Evolutionary conservation across 2,888 invertebrate genomes (phyloP).

Genomic region (Lapara coniferarum): DNA sequence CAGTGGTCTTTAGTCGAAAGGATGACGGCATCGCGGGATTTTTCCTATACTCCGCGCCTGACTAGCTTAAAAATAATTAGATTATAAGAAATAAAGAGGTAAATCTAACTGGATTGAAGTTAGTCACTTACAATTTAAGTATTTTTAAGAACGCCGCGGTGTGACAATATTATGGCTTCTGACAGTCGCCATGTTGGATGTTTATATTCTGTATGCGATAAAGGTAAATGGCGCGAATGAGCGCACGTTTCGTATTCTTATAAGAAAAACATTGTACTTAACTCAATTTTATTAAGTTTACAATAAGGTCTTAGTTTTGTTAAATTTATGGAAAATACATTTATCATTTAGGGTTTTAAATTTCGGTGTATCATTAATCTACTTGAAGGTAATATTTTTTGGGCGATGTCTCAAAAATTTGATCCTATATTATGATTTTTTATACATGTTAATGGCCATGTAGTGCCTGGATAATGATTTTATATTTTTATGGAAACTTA

Average conservation of each 20-base stretch:
- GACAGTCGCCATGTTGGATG: background rate
- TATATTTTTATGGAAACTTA: too few relatives aligned
- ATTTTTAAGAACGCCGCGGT: background rate
- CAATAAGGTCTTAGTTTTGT: too few relatives aligned
- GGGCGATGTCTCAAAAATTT: too few relatives aligned
- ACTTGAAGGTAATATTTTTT: too few relatives aligned
- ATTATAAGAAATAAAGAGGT: background rate
- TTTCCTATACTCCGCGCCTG: slow-evolving; percentile 49
- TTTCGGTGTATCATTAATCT: too few relatives aligned
- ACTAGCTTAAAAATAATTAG: slow-evolving; percentile 33
- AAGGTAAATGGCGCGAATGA: background rate
- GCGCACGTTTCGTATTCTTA: background rate
- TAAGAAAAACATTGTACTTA: too few relatives aligned
- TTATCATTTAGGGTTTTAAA: too few relatives aligned
- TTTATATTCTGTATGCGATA: background rate
- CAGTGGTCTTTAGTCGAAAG: slow-evolving; percentile 44
- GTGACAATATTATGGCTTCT: background rate
- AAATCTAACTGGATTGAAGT: background rate
- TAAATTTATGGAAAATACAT: too few relatives aligned
- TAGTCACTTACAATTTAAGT: background rate
- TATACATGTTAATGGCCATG: too few relatives aligned
- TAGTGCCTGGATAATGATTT: too few relatives aligned
- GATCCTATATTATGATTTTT: too few relatives aligned
- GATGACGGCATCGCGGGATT: slow-evolving; percentile 52
- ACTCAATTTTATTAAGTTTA: too few relatives aligned